These are phyloP conservation scores for Drosophila maculinotata DNA, from an alignment of 2,888 invertebrate species.

Conservation along the genomic window DNA sequence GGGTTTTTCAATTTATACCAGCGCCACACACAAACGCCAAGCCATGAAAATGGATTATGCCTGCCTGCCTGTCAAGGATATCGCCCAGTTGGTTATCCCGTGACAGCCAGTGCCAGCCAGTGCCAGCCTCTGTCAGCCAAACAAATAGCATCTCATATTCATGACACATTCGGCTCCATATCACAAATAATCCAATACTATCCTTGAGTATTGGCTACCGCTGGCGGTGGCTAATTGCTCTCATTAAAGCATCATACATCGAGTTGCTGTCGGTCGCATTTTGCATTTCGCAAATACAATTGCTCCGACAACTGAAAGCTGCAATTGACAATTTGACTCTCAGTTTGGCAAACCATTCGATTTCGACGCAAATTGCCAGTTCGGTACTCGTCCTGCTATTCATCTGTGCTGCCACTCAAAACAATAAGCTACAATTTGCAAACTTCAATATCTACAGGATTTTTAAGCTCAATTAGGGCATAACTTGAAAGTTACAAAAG, in stretches of 20 bases:
- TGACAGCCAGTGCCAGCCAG: constrained; percentile 38
- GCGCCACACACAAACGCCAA: constrained; percentile 28
- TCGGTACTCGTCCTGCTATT: neutral
- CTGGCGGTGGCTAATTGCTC: constrained; percentile 48
- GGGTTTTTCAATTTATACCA: constrained; percentile 58
- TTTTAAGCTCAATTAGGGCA: too few species aligned
- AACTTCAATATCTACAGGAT: neutral
- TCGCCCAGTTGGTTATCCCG: constrained; percentile 29
- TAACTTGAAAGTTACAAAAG: too few species aligned
- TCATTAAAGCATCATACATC: constrained; percentile 59
- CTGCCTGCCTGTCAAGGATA: constrained; percentile 57
- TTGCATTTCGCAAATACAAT: constrained; percentile 25
- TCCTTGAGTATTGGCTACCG: constrained; percentile 14
- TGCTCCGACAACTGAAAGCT: constrained; percentile 28
- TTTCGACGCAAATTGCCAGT: constrained; percentile 27
- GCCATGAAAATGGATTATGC: constrained; percentile 62
- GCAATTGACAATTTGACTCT: constrained; percentile 50
- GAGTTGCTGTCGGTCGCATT: constrained; percentile 22
- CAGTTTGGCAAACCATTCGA: constrained; percentile 19
- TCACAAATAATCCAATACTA: constrained; percentile 14
- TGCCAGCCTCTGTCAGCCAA: constrained; percentile 45
- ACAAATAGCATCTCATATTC: too few species aligned
- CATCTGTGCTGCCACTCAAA: neutral
- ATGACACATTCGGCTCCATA: too few species aligned
- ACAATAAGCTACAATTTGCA: too few species aligned